Conservation (phyloP, 1,140 invertebrate species). For the Ceratoteleas bidentatus region DNA sequence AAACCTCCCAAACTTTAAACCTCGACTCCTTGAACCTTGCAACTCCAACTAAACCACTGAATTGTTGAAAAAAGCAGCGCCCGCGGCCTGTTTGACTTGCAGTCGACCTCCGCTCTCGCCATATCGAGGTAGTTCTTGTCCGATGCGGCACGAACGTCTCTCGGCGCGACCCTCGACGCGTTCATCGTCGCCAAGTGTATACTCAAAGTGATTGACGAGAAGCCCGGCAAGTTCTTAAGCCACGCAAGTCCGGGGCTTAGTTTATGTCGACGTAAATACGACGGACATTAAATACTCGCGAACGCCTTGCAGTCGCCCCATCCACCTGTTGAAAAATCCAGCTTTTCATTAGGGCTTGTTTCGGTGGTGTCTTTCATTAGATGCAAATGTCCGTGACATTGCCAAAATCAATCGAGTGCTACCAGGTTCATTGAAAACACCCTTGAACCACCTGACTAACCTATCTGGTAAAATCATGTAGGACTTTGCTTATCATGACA, state of each 20-base stretch:
- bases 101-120: too few species aligned
- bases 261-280: slow-evolving; percentile 46
- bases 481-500: too few species aligned
- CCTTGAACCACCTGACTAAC: too few species aligned
- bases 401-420: too few species aligned
- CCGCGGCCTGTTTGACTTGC: slow-evolving; percentile 11
- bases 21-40: too few species aligned
- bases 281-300: slow-evolving; percentile 40
- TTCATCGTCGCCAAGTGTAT: slow-evolving; percentile 22
- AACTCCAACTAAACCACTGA: too few species aligned
- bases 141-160: too few species aligned
- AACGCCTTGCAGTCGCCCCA: slow-evolving; percentile 27
- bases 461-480: too few species aligned
- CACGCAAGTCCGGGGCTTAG: slow-evolving; percentile 37
- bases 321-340: slow-evolving; percentile 60
- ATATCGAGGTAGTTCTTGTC: too few species aligned
- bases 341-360: slow-evolving; percentile 50
- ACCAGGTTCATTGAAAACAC: too few species aligned
- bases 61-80: too few species aligned
- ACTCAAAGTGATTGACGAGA: slow-evolving; percentile 47
- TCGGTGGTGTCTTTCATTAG: slow-evolving; percentile 38
- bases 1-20: too few species aligned
- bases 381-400: slow-evolving; percentile 17
- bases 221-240: slow-evolving; percentile 45
- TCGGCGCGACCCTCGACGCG: slow-evolving; percentile 6